phyloP scores from a whole-genome alignment of 2,113 vertebrate genomes.

The Hoplias malabaricus region DNA sequence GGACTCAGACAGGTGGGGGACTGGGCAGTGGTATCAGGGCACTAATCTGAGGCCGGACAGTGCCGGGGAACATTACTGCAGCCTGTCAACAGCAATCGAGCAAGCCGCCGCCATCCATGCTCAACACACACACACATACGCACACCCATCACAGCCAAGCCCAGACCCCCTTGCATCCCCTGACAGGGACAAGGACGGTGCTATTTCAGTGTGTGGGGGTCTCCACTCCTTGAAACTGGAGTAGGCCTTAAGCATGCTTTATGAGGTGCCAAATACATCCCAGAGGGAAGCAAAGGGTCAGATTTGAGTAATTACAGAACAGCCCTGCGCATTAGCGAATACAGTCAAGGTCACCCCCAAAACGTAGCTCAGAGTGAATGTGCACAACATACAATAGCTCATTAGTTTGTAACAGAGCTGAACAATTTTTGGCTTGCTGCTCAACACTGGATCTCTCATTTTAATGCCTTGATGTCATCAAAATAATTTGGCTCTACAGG shows the following conservation, averaged over 20 bases:
- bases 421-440: background rate
- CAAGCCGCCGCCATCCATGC: conserved; percentile 41
- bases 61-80: conserved; percentile 72
- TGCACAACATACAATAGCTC: conserved; percentile 31
- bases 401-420: background rate
- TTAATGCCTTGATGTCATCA: conserved; percentile 3
- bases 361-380: conserved; percentile 45
- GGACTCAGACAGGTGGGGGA: conserved; percentile 87
- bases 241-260: conserved; percentile 73
- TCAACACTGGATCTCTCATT: background rate
- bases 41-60: conserved; percentile 74
- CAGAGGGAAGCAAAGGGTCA: conserved; percentile 45
- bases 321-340: conserved; percentile 67
- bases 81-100: conserved; percentile 81
- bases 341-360: conserved; percentile 70
- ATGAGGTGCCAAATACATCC: conserved; percentile 74
- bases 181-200: conserved; percentile 71
- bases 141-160: conserved; percentile 24
- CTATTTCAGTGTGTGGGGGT: conserved; percentile 74
- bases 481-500: background rate
- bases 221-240: conserved; percentile 77
- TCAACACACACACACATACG: conserved; percentile 39
- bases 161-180: conserved; percentile 23
- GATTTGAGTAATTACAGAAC: conserved; percentile 70
- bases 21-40: conserved; percentile 72